These are phyloP conservation scores for Drosophila pandora DNA, from an alignment of 1,140 invertebrate genomes.

Conservation along the genomic window DNA sequence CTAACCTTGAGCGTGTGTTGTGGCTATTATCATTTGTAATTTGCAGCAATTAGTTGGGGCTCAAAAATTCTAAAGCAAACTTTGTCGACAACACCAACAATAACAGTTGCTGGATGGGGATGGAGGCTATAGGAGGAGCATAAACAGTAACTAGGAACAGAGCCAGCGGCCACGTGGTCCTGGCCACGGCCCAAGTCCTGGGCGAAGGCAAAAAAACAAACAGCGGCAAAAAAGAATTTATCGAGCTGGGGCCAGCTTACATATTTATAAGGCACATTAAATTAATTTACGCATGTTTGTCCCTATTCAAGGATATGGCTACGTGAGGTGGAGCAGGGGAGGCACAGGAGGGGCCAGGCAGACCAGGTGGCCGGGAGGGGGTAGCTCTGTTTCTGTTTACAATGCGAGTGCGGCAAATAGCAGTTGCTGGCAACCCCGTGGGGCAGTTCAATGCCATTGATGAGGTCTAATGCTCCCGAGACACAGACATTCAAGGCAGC, in stretches of 20 bases:
- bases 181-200: constrained; percentile 43
- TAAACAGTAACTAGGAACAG: constrained; percentile 13
- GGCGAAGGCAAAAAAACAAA: constrained; percentile 55
- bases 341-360: neutral
- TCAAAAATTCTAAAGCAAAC: constrained; percentile 82
- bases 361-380: neutral
- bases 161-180: constrained; percentile 25
- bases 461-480: constrained; percentile 25
- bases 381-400: constrained; percentile 23
- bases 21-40: constrained; percentile 82
- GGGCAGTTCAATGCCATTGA: constrained; percentile 44
- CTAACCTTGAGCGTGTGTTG: constrained; percentile 82
- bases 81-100: constrained; percentile 62
- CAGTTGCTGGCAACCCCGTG: constrained; percentile 5
- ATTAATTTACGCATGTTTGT: constrained; percentile 81
- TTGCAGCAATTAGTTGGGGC: constrained; percentile 81
- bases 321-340: neutral
- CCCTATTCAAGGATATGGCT: constrained; percentile 16
- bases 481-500: constrained; percentile 10
- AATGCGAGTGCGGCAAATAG: constrained; percentile 12
- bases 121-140: neutral
- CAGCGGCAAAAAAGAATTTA: constrained; percentile 67
- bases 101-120: constrained; percentile 22
- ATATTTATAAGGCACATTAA: constrained; percentile 82
- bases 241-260: constrained; percentile 68